Evolutionary conservation across 2,113 vertebrate genomes (phyloP), one percentile per base, ranked within the genome.

Genomic region (Prinia subflava): DNA sequence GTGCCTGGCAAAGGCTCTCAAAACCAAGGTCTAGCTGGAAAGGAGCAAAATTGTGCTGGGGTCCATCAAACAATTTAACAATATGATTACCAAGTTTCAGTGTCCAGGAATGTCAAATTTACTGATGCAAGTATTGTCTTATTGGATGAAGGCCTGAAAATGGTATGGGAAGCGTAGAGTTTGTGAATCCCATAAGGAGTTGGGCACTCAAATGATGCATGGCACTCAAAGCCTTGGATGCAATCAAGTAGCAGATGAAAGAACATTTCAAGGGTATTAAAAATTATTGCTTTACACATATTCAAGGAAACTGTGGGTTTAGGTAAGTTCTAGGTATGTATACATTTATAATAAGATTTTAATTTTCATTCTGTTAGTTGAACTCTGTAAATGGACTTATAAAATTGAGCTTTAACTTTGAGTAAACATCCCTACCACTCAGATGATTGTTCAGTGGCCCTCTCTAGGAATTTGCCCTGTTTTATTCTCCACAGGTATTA

Each of bases 151-250:
- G 68, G 10, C 21, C 23, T 59, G 44, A 59, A 81, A 69, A 37
- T 21, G 2, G 6, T 33, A 20, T 13, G 25, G 25, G 23, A 69
- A 90, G 37, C 0, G 1, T 7, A 69, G 0, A 25, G 6, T 53
- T 57, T 70, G 39, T 73, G 57, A 73, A 47, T 56, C 24, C 33
- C 5, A 0, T 25, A 57, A 8, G 4, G 15, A n/a, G 31, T 33
- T 89, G 13, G 2, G 22, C 19, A 33, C 30, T 39, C 39, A 39
- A 39, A 33, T 4, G 6, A 9, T 83, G 13, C 28, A 25, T 4
- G 11, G 25, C 44, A 77, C 15, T 0, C n/a, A 93, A 27, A 69
- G 9, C 9, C 25, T 37, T 76, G 27, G 18, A 4, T 78, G 39
- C 15, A 42, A 75, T 57, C 74, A 75, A 37, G 11, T 37, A 81